These are phyloP conservation scores for Acanthosoma haemorrhoidale DNA, from an alignment of 2,888 invertebrate genomes.

Conservation along the genomic window DNA sequence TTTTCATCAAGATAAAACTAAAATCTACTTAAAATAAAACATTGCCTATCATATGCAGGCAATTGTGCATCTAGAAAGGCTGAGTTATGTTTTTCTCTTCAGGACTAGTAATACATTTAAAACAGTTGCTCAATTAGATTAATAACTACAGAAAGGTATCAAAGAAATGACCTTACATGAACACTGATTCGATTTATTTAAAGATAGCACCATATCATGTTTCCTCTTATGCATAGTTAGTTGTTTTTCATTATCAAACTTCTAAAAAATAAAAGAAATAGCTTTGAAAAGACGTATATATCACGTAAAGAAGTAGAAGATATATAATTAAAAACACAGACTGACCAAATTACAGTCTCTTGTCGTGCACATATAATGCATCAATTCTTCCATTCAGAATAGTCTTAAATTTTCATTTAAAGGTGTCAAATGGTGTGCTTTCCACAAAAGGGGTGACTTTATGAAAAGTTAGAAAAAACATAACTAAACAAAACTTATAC, in stretches of 20 bases:
- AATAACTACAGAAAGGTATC: background rate
- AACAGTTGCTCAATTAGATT: no score
- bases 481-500: no score
- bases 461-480: no score
- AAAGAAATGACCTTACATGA: slow-evolving; percentile 32
- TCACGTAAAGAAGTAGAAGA: background rate
- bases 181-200: slow-evolving; percentile 46
- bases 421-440: no score
- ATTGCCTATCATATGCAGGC: no score
- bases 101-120: no score
- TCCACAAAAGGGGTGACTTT: no score
- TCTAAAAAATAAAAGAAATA: slow-evolving; percentile 46
- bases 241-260: slow-evolving; percentile 76
- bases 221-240: slow-evolving; percentile 72
- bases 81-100: no score
- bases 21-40: no score
- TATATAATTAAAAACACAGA: background rate
- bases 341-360: slow-evolving; percentile 25
- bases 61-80: no score
- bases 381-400: background rate
- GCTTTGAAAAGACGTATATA: background rate
- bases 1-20: no score
- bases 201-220: slow-evolving; percentile 77
- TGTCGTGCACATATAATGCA: background rate
- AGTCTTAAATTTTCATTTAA: no score